Conservation (phyloP, 2,888 invertebrate genomes). For the Epinotia demarniana region DNA sequence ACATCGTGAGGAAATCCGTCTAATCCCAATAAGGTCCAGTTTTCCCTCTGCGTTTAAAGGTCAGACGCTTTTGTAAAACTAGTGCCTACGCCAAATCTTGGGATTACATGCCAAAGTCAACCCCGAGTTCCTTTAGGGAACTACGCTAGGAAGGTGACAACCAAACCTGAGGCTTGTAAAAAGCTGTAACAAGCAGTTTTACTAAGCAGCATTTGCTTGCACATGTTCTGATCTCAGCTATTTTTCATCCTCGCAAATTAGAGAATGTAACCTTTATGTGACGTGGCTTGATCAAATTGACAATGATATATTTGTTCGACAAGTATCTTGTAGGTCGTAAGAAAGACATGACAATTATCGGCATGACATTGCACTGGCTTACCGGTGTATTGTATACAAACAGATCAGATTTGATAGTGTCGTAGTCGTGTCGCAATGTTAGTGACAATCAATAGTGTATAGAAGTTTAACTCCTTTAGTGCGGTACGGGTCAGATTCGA, state of each 20-base stretch:
- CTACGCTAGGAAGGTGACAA: no score
- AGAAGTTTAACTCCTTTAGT: background rate
- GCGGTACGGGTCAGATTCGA: background rate
- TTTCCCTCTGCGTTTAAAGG: no score
- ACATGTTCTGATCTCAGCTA: no score
- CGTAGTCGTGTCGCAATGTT: conserved; percentile 14
- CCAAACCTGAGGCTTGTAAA: no score
- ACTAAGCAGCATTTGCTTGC: no score
- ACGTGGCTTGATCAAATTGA: background rate
- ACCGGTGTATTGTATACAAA: background rate
- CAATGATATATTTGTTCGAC: background rate
- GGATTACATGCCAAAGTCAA: background rate
- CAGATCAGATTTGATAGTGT: conserved; percentile 17
- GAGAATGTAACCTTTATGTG: background rate
- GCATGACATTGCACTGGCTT: conserved; percentile 8
- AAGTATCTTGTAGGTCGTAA: background rate
- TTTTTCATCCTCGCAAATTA: background rate
- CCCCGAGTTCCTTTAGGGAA: no score
- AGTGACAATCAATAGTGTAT: background rate
- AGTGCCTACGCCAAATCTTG: no score
- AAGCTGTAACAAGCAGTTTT: no score
- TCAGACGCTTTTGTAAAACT: no score
- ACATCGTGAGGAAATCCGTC: no score
- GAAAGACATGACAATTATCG: conserved; percentile 10
- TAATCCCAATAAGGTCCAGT: no score